Conservation (phyloP, 2,888 invertebrate genomes). For the Pyralis farinalis region DNA sequence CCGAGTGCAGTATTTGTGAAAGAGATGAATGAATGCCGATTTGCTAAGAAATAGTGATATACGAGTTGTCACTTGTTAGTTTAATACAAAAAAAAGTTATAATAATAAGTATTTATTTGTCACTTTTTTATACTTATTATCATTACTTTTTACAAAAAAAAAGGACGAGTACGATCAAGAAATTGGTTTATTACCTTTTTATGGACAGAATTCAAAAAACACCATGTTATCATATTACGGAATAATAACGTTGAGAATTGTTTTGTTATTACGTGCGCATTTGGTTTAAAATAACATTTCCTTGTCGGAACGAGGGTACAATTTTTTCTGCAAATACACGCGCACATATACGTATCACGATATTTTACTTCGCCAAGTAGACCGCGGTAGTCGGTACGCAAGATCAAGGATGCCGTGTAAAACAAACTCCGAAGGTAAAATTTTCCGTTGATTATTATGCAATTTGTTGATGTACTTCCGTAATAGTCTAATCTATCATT, state of each 20-base stretch:
- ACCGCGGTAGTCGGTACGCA: background rate
- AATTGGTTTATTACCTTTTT: background rate
- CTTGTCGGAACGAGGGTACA: background rate
- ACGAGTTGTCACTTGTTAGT: too few species aligned
- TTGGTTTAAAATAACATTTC: background rate
- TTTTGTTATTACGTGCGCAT: background rate
- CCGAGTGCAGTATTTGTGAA: too few species aligned
- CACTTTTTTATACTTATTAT: too few species aligned
- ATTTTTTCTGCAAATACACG: background rate
- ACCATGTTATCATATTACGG: background rate
- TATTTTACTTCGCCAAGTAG: background rate
- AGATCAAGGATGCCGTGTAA: background rate
- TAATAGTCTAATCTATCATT: constrained; percentile 3
- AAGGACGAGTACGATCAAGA: background rate
- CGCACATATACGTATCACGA: background rate
- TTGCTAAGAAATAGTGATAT: too few species aligned
- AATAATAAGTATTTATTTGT: too few species aligned
- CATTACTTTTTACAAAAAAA: too few species aligned
- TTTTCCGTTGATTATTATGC: constrained; percentile 2
- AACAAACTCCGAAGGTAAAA: background rate
- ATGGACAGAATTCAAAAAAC: background rate
- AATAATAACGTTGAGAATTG: background rate
- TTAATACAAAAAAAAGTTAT: too few species aligned
- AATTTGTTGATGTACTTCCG: background rate
- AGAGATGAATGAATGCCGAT: too few species aligned